Conservation (phyloP, 35 echinoderm and acorn worm species). For the Hemicentrotus pulcherrimus region DNA sequence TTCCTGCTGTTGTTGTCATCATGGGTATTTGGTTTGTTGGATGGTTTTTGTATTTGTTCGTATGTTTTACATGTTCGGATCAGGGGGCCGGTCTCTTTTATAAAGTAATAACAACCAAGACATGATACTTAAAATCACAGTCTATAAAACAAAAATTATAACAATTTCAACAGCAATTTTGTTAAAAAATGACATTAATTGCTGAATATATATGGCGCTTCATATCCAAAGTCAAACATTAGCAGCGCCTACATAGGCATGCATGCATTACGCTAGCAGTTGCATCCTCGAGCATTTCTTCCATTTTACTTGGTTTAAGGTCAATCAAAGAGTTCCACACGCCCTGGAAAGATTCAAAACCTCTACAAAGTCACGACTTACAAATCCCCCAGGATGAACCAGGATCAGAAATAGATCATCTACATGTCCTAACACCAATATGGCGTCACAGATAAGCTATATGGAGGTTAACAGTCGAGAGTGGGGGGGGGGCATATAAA, state of each 20-base stretch:
- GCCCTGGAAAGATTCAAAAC: background rate
- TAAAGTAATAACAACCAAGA: too few species aligned
- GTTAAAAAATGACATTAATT: too few species aligned
- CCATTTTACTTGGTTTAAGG: background rate
- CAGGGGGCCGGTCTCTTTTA: too few species aligned
- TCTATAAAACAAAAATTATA: too few species aligned
- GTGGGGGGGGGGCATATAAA: background rate
- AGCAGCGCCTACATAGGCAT: background rate
- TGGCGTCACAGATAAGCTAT: background rate
- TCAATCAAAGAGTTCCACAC: background rate
- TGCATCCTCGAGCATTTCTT: background rate
- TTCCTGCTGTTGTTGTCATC: too few species aligned
- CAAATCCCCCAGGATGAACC: background rate
- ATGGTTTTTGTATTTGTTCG: too few species aligned
- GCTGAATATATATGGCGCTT: background rate
- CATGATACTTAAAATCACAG: too few species aligned
- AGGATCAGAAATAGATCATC: background rate
- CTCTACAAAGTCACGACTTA: background rate
- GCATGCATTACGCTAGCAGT: background rate
- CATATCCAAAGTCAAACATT: background rate
- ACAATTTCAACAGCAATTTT: too few species aligned
- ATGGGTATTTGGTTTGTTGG: too few species aligned
- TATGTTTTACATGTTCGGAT: too few species aligned
- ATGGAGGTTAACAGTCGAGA: background rate
- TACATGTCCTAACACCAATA: background rate